These are phyloP conservation scores for Antheraea mylitta DNA, from an alignment of 1,140 invertebrate genomes.

Conservation along the genomic window DNA sequence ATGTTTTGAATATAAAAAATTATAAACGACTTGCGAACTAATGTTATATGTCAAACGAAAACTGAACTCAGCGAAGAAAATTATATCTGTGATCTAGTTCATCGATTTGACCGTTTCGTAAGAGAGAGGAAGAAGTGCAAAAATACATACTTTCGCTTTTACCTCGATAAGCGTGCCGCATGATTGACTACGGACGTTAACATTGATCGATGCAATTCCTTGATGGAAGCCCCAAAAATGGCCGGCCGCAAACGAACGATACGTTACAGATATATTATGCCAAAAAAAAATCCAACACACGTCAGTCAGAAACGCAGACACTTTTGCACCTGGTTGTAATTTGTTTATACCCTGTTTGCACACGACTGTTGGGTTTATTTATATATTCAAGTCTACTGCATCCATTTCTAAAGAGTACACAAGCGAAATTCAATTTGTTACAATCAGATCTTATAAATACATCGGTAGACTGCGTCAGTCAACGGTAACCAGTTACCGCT, in stretches of 20 bases:
- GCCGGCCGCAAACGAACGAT: not conserved
- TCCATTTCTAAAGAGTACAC: not conserved
- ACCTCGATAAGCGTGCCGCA: not conserved
- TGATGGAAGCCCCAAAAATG: not conserved
- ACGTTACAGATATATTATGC: not conserved
- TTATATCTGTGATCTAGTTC: too few relatives aligned
- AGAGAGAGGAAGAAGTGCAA: not conserved
- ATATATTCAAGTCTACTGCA: not conserved
- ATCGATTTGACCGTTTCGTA: too few relatives aligned
- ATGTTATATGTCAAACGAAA: too few relatives aligned
- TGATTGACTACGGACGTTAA: not conserved
- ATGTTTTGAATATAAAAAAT: too few relatives aligned
- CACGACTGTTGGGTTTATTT: not conserved
- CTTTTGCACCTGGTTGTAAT: not conserved
- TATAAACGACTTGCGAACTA: too few relatives aligned
- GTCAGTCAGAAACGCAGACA: not conserved
- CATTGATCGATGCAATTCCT: conserved; percentile 1
- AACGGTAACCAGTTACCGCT: not conserved
- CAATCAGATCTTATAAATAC: conserved; percentile 1
- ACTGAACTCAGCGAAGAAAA: too few relatives aligned
- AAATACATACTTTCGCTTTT: not conserved
- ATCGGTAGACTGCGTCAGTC: not conserved
- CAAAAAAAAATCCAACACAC: not conserved
- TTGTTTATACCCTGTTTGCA: not conserved
- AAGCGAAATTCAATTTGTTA: not conserved